Percentiles rank a stretch among this genome's conserved stretches.
Conservation (phyloP, 2,113 vertebrate species). For the Ptilonorhynchus violaceus region DNA sequence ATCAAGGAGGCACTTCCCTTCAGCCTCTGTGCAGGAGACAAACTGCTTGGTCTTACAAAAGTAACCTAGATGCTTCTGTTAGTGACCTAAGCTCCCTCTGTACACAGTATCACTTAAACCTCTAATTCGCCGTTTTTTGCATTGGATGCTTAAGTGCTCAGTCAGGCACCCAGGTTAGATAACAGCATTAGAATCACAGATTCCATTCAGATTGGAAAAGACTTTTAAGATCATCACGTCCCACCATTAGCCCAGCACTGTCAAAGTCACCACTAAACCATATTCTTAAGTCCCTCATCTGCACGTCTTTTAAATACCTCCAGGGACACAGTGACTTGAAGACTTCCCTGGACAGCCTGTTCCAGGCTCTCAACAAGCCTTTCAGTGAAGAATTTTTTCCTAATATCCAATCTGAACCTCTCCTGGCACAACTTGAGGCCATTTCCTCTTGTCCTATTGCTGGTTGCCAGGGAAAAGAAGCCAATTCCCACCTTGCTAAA, state of each 20-base stretch:
- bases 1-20: not conserved
- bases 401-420: not conserved
- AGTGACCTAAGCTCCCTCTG: not conserved
- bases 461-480: not conserved
- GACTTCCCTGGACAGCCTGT: not conserved
- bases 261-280: not conserved
- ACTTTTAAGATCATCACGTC: not conserved
- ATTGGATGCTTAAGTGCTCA: not conserved
- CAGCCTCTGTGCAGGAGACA: not conserved
- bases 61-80: not conserved
- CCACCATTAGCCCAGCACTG: not conserved
- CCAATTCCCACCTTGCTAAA: not conserved
- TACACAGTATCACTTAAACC: not conserved
- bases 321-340: not conserved
- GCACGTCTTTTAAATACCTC: not conserved
- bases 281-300: not conserved
- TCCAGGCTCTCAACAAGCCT: not conserved
- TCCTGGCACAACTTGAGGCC: not conserved
- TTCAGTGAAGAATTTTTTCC: not conserved
- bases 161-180: not conserved
- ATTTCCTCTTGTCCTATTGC: not conserved
- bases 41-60: not conserved
- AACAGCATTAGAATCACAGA: not conserved
- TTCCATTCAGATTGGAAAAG: not conserved
- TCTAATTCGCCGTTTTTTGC: not conserved